Evolutionary conservation across 2,888 invertebrate species (phyloP), one percentile per base, ranked within the genome.

Genomic region (Oligia latruncula): DNA sequence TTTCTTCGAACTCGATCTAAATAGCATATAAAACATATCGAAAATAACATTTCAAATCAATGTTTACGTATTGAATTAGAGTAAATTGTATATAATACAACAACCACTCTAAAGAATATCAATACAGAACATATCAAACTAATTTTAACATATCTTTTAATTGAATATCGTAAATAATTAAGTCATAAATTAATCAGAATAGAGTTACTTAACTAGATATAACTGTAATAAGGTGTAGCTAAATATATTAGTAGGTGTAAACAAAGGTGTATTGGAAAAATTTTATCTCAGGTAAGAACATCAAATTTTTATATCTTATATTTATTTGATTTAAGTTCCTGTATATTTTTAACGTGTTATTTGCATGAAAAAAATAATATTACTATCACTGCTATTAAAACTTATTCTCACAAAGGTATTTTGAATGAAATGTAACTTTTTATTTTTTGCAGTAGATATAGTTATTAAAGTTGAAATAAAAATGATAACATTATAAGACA

Each of bases 41-140:
- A 86, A 52, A 66, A 75, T 78, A 87, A 80, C 78, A 88, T 78
- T 80, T 83, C 79, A 88, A 87, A 76, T 52, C 68, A 82, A 86
- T 89, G 91, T 91, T 92, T 90, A 92, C 90, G 95, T 95, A 95
- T 95, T 95, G 95, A 93, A 91, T 95, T 95, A 94, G 95, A 95
- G 95, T 95, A 90, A 72, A 91, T 93, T 95, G 95, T 95, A 95
- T 94, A 78, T 87, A 93, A 95, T 94, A 93, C 94, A 95, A 93
- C 95, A 96, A 96, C 95, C 94, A 95, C 95, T 96, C 97, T 96
- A 95, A 95, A 91, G 96, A 96, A 96, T 96, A 96, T 96, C 96
- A 95, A 95, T 96, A 95, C 95, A 92, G 92, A 95, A 96, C 96
- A 96, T 96, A 96, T 96, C 97, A 96, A 95, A 95, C 81, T 91